Conservation (phyloP, 37 sponge, comb jelly and placozoan species). For the Aplysina aerophoba region DNA sequence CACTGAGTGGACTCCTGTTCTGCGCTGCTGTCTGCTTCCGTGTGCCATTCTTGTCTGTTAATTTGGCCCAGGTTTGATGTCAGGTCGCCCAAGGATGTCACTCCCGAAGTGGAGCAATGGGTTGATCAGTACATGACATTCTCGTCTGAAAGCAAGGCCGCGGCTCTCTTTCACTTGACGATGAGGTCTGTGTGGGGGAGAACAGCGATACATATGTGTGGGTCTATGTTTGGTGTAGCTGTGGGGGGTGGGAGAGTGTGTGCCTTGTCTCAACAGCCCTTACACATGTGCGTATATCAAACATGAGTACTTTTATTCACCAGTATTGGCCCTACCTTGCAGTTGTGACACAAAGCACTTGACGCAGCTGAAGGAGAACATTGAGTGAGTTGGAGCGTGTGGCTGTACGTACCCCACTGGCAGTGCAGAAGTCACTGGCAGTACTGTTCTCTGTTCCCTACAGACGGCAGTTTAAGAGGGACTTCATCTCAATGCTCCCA, state of each 20-base stretch:
- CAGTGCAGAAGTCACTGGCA: too few species aligned
- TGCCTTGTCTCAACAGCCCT: too few species aligned
- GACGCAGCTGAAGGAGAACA: conserved; percentile 19
- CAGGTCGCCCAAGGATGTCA: background rate
- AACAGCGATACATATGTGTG: too few species aligned
- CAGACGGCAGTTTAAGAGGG: conserved; percentile 91
- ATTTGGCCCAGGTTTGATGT: conserved; percentile 2
- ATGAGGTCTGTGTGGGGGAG: conserved; percentile 1
- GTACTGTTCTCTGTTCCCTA: too few species aligned
- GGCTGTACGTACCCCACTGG: too few species aligned
- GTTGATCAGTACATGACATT: conserved; percentile 47
- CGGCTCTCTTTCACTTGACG: conserved; percentile 44
- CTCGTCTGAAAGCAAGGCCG: conserved; percentile 54
- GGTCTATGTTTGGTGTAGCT: too few species aligned
- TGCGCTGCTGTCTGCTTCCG: too few species aligned
- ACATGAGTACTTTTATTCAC: background rate
- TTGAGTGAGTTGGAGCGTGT: conserved; percentile 29
- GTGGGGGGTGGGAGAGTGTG: too few species aligned
- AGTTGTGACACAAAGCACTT: conserved; percentile 41
- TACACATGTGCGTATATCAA: background rate
- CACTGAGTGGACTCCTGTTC: too few species aligned
- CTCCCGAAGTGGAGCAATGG: conserved; percentile 62
- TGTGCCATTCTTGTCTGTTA: background rate
- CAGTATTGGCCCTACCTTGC: background rate
- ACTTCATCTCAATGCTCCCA: conserved; percentile 94